phyloP scores from a whole-genome alignment of 92 coral and sea anemone genomes.

The Ricordea florida region DNA sequence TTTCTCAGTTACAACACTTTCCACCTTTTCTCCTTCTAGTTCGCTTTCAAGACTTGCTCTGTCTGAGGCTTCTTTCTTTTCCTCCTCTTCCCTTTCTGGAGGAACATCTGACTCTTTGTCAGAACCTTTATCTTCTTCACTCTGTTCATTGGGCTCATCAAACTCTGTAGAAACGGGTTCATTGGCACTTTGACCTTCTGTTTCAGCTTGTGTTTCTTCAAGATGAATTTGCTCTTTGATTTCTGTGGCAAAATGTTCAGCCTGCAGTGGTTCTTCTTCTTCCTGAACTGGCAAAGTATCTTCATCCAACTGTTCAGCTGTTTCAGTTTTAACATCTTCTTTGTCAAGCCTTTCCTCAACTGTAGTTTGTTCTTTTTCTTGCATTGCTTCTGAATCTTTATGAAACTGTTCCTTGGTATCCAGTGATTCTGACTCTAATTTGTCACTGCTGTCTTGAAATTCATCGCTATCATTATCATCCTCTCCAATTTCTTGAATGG shows the following conservation, averaged over 20 bases:
- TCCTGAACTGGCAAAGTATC: conserved; percentile 11
- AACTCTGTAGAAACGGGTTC: not conserved
- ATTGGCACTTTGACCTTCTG: not conserved
- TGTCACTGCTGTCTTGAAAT: not conserved
- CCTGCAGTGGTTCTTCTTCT: too few relatives aligned
- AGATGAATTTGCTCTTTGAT: too few relatives aligned
- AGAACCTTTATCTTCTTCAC: not conserved
- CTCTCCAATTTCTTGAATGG: not conserved
- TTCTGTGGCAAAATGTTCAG: too few relatives aligned
- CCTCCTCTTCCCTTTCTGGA: not conserved
- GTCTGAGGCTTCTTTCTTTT: not conserved
- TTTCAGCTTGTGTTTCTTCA: not conserved
- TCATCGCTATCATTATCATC: not conserved
- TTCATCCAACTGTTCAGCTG: not conserved
- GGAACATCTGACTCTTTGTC: not conserved
- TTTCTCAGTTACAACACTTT: not conserved
- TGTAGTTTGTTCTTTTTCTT: not conserved
- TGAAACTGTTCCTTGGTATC: too few relatives aligned
- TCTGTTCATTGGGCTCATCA: too few relatives aligned
- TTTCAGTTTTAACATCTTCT: not conserved
- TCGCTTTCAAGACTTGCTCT: not conserved
- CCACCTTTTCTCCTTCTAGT: not conserved
- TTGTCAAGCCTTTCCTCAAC: not conserved
- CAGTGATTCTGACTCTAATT: too few relatives aligned
- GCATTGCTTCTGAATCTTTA: too few relatives aligned